Evolutionary conservation across 2,888 invertebrate genomes (phyloP).

Genomic region (Watsonalla binaria): DNA sequence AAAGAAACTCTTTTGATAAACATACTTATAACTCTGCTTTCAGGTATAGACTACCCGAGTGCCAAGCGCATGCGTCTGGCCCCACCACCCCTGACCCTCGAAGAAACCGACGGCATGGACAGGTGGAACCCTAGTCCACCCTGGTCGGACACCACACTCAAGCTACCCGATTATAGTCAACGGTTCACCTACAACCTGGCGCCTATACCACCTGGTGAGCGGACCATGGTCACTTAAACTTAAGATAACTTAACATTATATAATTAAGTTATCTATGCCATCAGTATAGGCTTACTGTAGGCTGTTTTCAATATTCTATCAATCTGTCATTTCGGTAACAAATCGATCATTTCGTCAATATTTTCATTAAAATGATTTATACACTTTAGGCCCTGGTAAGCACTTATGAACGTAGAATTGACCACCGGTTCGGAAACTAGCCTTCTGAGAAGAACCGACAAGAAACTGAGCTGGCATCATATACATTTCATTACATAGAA

Average conservation of each 20-base stretch:
- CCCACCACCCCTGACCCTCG: slow-evolving; percentile 43
- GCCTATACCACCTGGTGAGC: slow-evolving; percentile 82
- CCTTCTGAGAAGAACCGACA: too few species aligned
- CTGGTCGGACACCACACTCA: slow-evolving; percentile 90
- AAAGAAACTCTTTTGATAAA: neutral
- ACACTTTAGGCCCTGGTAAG: too few species aligned
- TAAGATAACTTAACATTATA: slow-evolving; percentile 3
- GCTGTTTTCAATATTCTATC: too few species aligned
- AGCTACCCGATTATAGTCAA: slow-evolving; percentile 88
- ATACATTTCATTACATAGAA: too few species aligned
- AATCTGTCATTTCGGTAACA: too few species aligned
- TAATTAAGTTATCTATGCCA: too few species aligned
- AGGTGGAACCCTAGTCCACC: slow-evolving; percentile 93
- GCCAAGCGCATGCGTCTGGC: slow-evolving; percentile 62
- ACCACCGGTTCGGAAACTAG: too few species aligned
- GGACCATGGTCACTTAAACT: slow-evolving; percentile 64
- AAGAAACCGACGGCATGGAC: slow-evolving; percentile 86
- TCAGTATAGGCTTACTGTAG: too few species aligned
- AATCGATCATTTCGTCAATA: too few species aligned
- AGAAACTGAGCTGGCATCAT: too few species aligned
- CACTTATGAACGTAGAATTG: too few species aligned
- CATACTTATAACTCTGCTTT: slow-evolving; percentile 1
- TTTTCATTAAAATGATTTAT: too few species aligned
- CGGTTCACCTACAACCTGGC: slow-evolving; percentile 88
- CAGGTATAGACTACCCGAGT: slow-evolving; percentile 62